Evolutionary conservation across 2,113 vertebrate genomes (phyloP), one percentile per base, ranked within the genome.

Genomic region (Pelmatolapia mariae): DNA sequence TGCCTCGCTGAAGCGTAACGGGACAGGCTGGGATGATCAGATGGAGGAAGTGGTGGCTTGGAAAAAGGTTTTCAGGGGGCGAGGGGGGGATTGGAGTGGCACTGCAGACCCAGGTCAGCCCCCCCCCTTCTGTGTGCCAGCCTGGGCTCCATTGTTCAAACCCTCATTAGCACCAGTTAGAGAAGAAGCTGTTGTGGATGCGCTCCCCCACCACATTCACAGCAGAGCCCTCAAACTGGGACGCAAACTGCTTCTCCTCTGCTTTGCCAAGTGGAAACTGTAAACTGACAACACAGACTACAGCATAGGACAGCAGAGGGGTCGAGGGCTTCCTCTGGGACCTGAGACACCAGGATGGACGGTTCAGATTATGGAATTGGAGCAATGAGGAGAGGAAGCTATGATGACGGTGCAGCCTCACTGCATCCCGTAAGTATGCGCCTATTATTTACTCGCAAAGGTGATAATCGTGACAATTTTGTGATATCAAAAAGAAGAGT

Each of bases 331-430:
- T 33, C 6, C 56, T 82, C 2, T 9, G 80, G 53, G 57, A 84
- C 47, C 3, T 9, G 80, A 63, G 47, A 84, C 54, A 24, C 31
- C 26, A 52, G 18, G 79, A 94, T 95, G 93, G 89, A 94, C 9
- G 2, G 61, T 52, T 19, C 38, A 52, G 78, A n/a, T 66, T 43
- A 57, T 43, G 83, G 86, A 36, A 16, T 18, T 29, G 66, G 80
- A 73, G 89, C 84, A 7, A 89, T 93, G 93, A 94, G 95, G 52
- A 96, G 96, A 87, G 94, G 95, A 92, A 96, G 97, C 92, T 95
- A 91, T 19, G 95, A 96, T 22, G 95, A 93, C 1, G 83, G 94
- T 10, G 84, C 86, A 1, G 57, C 86, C 19, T 88, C 95, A 22
- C 90, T 95, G 31, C 93, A 85, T 66, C 92, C 87, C 16, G 96